These are phyloP conservation scores for Drosophila kokeensis DNA, from an alignment of 2,888 invertebrate species.

Conservation along the genomic window DNA sequence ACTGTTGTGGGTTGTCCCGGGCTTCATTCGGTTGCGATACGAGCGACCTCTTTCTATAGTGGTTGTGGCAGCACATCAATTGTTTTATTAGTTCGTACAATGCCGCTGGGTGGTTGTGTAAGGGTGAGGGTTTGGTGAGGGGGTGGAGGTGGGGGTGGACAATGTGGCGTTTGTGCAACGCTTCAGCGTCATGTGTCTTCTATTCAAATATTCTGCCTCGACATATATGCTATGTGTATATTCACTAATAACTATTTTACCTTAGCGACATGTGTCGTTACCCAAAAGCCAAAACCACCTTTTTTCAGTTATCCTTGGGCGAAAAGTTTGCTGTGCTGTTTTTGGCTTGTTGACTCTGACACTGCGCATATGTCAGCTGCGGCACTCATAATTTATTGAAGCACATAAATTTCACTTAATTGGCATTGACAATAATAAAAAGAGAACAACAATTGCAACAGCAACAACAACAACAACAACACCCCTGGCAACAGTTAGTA, in stretches of 20 bases:
- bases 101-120: conserved; percentile 34
- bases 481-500: conserved; percentile 21
- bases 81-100: conserved; percentile 71
- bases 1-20: conserved; percentile 48
- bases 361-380: conserved; percentile 74
- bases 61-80: conserved; percentile 54
- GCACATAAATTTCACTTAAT: conserved; percentile 78
- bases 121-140: no score
- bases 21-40: conserved; percentile 6
- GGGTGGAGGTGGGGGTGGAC: not conserved
- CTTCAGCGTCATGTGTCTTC: conserved; percentile 53
- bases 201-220: conserved; percentile 55
- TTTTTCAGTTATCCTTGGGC: conserved; percentile 60
- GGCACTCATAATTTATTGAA: conserved; percentile 74
- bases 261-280: conserved; percentile 74
- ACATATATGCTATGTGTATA: conserved; percentile 32
- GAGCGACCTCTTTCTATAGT: conserved; percentile 14
- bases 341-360: conserved; percentile 54
- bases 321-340: conserved; percentile 56
- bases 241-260: conserved; percentile 77
- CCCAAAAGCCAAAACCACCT: conserved; percentile 19
- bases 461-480: conserved; percentile 17
- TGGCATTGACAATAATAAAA: conserved; percentile 72
- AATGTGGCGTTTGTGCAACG: conserved; percentile 50
- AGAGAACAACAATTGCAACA: conserved; percentile 21